phyloP scores from a whole-genome alignment of 2,113 vertebrate genomes.

The Bothrops jararaca region DNA sequence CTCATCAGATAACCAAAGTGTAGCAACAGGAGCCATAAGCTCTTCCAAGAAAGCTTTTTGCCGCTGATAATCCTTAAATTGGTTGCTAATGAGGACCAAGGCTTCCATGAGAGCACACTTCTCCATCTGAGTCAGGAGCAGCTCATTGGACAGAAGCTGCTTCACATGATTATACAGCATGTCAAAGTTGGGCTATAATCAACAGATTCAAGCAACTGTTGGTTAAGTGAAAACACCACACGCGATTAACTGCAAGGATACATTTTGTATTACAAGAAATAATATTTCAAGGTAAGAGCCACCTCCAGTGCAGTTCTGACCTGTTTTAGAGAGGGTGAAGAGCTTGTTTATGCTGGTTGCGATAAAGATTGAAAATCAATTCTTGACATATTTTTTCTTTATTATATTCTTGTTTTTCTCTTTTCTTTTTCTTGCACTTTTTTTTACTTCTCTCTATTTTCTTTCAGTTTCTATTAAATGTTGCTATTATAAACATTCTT shows the following conservation, averaged over 20 bases:
- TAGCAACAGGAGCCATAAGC: slow-evolving; percentile 81
- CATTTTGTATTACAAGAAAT: background rate
- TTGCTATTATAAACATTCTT: background rate
- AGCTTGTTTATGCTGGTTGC: background rate
- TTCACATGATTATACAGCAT: slow-evolving; percentile 89
- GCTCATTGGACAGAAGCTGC: slow-evolving; percentile 81
- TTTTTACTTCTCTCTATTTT: background rate
- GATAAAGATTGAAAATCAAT: background rate
- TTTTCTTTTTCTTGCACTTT: background rate
- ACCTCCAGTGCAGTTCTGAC: background rate
- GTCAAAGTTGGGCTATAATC: slow-evolving; percentile 86
- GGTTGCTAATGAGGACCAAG: slow-evolving; percentile 93
- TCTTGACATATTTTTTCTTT: background rate
- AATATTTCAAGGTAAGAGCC: background rate
- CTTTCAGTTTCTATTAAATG: background rate
- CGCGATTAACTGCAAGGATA: background rate
- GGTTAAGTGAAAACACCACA: background rate
- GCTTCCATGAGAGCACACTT: slow-evolving; percentile 92
- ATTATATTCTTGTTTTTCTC: background rate
- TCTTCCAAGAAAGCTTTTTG: slow-evolving; percentile 91
- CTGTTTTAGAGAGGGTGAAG: background rate
- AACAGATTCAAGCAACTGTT: slow-evolving; percentile 15
- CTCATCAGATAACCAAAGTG: slow-evolving; percentile 89
- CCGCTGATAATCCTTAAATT: slow-evolving; percentile 89
- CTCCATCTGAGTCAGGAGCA: slow-evolving; percentile 86